Percentiles rank a stretch among this genome's conserved stretches.
Evolutionary conservation across 2,797 vertebrate species (phyloP).

Genomic region (Holocentrus rufus): DNA sequence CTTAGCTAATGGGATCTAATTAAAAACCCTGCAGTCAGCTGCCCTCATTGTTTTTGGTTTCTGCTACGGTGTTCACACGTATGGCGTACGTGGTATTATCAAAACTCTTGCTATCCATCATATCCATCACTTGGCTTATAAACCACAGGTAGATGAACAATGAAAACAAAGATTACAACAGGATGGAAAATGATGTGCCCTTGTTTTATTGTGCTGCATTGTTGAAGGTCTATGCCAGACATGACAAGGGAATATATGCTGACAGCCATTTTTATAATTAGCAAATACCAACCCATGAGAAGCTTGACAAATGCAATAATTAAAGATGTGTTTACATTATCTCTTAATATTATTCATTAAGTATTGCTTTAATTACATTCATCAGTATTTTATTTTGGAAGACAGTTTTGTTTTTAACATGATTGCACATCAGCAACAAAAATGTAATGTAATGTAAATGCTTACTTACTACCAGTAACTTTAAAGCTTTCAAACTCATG

Average conservation of each 20-base stretch:
- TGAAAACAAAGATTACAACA: background rate
- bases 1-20: constrained; percentile 76
- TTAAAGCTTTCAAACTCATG: too few species aligned
- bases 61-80: constrained; percentile 22
- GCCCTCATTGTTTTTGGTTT: constrained; percentile 63
- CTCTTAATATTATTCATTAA: background rate
- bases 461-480: too few species aligned
- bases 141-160: constrained; percentile 29
- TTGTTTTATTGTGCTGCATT: background rate
- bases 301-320: constrained; percentile 8
- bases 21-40: constrained; percentile 69
- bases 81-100: constrained; percentile 47
- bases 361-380: background rate
- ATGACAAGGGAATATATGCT: background rate
- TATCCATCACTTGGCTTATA: background rate
- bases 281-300: background rate
- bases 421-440: too few species aligned
- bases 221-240: constrained; percentile 5
- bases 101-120: constrained; percentile 38
- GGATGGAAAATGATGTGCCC: constrained; percentile 2
- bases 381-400: background rate
- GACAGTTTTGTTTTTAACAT: too few species aligned
- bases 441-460: too few species aligned
- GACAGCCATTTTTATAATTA: constrained; percentile 2
- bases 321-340: background rate